Base-by-base conservation (phyloP, 2,888 invertebrate genomes). In the Ectropis crepuscularia region DNA sequence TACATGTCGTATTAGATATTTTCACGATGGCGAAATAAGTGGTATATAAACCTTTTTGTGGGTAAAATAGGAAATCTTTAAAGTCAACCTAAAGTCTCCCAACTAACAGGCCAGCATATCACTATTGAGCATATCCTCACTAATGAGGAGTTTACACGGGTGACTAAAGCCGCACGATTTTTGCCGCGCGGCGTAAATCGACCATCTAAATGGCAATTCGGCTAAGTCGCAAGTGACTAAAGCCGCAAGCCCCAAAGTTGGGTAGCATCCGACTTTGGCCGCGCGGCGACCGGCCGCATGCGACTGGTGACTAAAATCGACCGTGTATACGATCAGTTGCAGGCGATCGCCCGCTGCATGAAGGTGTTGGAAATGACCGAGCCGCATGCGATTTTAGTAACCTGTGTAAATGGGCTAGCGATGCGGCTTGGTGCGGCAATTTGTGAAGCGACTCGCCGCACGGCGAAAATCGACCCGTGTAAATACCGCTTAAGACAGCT, bases 381-480 rank as follows among this genome's bases (percentile, higher is more conserved):
- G 73, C 72, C 74, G 77, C 77, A 75, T 78, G 76, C 75, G 77
- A 76, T 79, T 79, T 77, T 75, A 76, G 73, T 79, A 67, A 77
- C 70, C 78, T 0, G 74, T 77, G 76, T 74, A 76, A 78, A 77
- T 74, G 72, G 72, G 76, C 72, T 78, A 74, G 75, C 76, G 72
- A 76, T 76, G 74, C 73, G 74, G 74, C 69, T 73, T 75, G 72
- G 41, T 61, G 61, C 69, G 69, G 70, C 69, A 59, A 72, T 71
- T 70, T 28, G 68, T 69, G 69, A 70, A 74, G 74, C 68, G 70
- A 73, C 68, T 69, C 43, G 75, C 74, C 77, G 76, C 75, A 80
- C 75, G 75, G 75, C 76, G 73, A 78, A 77, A 78, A 79, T 78
- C 77, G 76, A 77, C 76, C 75, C 77, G 73, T 76, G 75, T 78